phyloP scores from a whole-genome alignment of 1,140 invertebrate species.

The Scaptodrosophila lebanonensis region DNA sequence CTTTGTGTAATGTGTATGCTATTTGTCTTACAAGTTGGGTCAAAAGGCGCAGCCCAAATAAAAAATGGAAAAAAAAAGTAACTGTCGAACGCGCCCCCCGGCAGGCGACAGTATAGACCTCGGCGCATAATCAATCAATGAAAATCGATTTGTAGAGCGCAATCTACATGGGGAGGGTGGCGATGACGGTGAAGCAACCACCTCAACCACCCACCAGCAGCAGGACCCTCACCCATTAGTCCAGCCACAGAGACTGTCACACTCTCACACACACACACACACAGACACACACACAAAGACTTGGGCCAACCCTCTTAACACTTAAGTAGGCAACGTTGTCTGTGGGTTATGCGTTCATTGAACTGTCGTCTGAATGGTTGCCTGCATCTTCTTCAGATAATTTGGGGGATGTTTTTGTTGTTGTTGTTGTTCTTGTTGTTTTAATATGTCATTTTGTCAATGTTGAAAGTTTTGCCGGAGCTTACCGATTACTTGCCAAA shows the following conservation, averaged over 20 bases:
- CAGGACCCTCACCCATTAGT: too few species aligned
- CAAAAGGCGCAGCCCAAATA: not conserved
- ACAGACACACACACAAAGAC: slow-evolving; percentile 7
- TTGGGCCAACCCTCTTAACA: slow-evolving; percentile 42
- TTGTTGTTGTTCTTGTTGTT: not conserved
- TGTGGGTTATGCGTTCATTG: slow-evolving; percentile 43
- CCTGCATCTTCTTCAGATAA: slow-evolving; percentile 5
- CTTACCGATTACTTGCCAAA: too few species aligned
- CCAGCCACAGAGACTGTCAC: slow-evolving; percentile 1
- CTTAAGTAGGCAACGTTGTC: slow-evolving; percentile 57
- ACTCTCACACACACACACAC: not conserved
- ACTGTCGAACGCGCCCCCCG: slow-evolving; percentile 2
- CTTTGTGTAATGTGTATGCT: not conserved
- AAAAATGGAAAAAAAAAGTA: slow-evolving; percentile 17
- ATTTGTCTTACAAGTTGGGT: slow-evolving; percentile 33
- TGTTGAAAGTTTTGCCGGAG: too few species aligned
- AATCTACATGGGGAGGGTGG: slow-evolving; percentile 26
- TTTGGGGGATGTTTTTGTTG: slow-evolving; percentile 22
- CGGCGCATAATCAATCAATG: slow-evolving; percentile 67
- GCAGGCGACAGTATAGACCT: slow-evolving; percentile 10
- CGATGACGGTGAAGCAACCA: slow-evolving; percentile 1
- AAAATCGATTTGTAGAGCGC: slow-evolving; percentile 58
- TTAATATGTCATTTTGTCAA: too few species aligned
- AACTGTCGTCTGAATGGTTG: slow-evolving; percentile 46
- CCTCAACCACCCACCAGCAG: slow-evolving; percentile 1